Evolutionary conservation across 2,797 vertebrate genomes (phyloP), one percentile per base, ranked within the genome.

Genomic region (Sebastes umbrosus): DNA sequence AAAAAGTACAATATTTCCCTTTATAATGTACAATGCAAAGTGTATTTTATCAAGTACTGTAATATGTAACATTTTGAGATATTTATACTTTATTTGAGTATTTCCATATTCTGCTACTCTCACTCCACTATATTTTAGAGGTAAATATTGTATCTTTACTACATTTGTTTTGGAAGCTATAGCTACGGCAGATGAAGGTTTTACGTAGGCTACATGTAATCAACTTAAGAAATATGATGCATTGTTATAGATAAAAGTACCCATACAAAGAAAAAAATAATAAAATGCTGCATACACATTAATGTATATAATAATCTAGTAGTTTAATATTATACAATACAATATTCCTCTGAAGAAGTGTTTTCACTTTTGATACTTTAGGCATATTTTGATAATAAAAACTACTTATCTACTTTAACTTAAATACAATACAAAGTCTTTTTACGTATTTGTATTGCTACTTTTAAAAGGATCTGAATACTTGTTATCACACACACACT

Each of bases 61-160:
- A 24, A 24, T 24, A 24, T 24, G 22, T 24, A 24, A 24, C 22
- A 24, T 24, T 31, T 31, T 34, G 32, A 34, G 32, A 0, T 18
- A 29, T 59, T 16, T 7, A 0, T 50, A 50, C 46, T 43, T 43
- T 46, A 46, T 0, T 52, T 52, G 25, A 27, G 7, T 27, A 58
- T 58, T 58, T 58, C 13, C 0, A 27, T 60, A 10, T 29, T 31
- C 16, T 31, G 4, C 27, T 20, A 31, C 27, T 31, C 43, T 50
- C 43, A 3, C 43, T 50, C 43, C 16, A 50, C 43, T 50, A 20
- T 50, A 20, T 50, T 50, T 50, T 0, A 50, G 16, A 50, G 43
- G 6, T 0, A 9, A n/a, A 0, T n/a, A 52, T 31, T 59, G 16
- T 18, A 59, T 29, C 25, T 59, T 27, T 18, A 31, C 58, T 0